phyloP scores from a whole-genome alignment of 2,888 invertebrate species.

The Agrilus biguttatus region DNA sequence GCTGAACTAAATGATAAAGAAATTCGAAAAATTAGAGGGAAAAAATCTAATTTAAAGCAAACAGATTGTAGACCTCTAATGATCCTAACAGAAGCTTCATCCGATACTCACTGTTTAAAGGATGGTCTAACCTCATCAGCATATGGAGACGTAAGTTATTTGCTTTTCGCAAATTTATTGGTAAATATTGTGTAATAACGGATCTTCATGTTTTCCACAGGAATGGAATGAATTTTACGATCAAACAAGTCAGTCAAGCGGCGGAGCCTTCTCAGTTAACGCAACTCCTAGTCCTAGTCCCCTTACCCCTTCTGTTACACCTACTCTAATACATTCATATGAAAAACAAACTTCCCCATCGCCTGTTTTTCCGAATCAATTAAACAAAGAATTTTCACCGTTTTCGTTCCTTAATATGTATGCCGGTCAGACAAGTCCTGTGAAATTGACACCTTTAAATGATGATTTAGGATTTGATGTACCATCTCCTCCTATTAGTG shows the following conservation, averaged over 20 bases:
- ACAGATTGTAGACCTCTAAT: slow-evolving; percentile 2
- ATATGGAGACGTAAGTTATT: slow-evolving; percentile 12
- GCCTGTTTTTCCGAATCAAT: slow-evolving; percentile 9
- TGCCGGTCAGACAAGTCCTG: slow-evolving; percentile 23
- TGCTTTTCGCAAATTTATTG: background rate
- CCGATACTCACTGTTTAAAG: slow-evolving; percentile 13
- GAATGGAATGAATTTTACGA: slow-evolving; percentile 31
- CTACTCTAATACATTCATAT: slow-evolving; percentile 9
- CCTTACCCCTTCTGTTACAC: slow-evolving; percentile 18
- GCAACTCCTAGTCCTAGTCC: slow-evolving; percentile 27
- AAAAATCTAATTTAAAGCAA: slow-evolving; percentile 12
- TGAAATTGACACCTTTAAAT: slow-evolving; percentile 25
- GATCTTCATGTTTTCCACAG: slow-evolving; percentile 15
- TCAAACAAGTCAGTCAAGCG: slow-evolving; percentile 32
- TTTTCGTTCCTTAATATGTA: slow-evolving; percentile 29
- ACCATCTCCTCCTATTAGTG: slow-evolving; percentile 25
- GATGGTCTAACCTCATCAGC: slow-evolving; percentile 11
- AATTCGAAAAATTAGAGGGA: slow-evolving; percentile 19
- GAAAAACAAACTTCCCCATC: slow-evolving; percentile 12
- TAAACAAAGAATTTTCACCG: slow-evolving; percentile 28
- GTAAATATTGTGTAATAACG: background rate
- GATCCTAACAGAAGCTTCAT: slow-evolving; percentile 7
- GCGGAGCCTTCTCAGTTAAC: slow-evolving; percentile 23
- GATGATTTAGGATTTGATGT: slow-evolving; percentile 27
- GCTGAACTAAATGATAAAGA: slow-evolving; percentile 36